Conservation (phyloP, 2,888 invertebrate genomes). For the Micoletzkya japonica region DNA sequence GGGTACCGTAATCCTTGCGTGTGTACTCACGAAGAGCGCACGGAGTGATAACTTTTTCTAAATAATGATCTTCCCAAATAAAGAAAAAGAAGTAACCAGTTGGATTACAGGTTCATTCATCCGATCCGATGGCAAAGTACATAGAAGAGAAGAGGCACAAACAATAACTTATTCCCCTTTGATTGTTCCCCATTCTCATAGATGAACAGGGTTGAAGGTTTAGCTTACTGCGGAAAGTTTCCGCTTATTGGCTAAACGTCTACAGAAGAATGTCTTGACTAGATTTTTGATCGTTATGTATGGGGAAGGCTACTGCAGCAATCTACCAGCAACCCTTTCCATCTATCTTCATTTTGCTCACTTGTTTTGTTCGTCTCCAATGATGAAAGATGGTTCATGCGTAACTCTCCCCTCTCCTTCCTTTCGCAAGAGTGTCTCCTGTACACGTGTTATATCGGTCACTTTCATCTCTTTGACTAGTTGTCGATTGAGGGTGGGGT, state of each 20-base stretch:
- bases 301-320: background rate
- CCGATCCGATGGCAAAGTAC: constrained; percentile 89
- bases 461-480: too few species aligned
- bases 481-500: too few species aligned
- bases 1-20: background rate
- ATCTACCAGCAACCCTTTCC: background rate
- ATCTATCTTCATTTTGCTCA: background rate
- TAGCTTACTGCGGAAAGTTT: too few species aligned
- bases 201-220: too few species aligned
- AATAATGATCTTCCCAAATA: background rate
- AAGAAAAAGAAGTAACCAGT: constrained; percentile 32
- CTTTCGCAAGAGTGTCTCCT: too few species aligned
- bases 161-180: too few species aligned
- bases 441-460: too few species aligned
- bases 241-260: too few species aligned
- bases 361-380: background rate
- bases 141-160: constrained; percentile 53
- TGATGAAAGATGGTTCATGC: background rate
- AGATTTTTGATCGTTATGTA: background rate
- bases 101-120: constrained; percentile 68
- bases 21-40: background rate
- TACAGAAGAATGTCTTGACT: background rate
- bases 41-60: constrained; percentile 4
- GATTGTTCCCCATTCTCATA: background rate
- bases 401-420: background rate